phyloP scores from a whole-genome alignment of 1,140 invertebrate species.

The Drosophila arizonae region DNA sequence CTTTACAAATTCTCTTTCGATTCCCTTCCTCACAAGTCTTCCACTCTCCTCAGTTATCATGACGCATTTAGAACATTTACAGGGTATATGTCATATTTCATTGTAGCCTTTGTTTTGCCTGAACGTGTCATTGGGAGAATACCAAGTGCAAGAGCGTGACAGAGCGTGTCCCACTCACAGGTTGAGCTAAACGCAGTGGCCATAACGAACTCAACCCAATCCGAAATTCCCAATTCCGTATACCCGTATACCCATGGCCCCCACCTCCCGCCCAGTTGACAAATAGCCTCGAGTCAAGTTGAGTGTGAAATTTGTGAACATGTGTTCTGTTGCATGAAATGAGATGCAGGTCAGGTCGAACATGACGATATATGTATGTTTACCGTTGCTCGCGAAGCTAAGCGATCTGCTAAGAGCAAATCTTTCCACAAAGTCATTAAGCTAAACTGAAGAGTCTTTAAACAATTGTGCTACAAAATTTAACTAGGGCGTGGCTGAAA shows the following conservation, averaged over 20 bases:
- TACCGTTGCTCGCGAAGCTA: slow-evolving; percentile 19
- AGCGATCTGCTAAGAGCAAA: not conserved
- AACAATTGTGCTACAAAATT: no score
- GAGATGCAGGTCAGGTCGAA: slow-evolving; percentile 62
- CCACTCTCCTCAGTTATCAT: not conserved
- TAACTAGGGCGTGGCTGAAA: not conserved
- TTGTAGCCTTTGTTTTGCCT: slow-evolving; percentile 9
- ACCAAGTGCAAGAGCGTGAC: slow-evolving; percentile 50
- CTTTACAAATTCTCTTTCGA: no score
- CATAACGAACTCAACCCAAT: slow-evolving; percentile 32
- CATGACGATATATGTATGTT: slow-evolving; percentile 14
- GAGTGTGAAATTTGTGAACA: slow-evolving; percentile 26
- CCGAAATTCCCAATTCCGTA: not conserved
- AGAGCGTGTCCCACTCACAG: slow-evolving; percentile 4
- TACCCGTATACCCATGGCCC: not conserved
- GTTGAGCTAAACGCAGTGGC: slow-evolving; percentile 19
- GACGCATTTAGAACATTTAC: not conserved
- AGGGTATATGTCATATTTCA: not conserved
- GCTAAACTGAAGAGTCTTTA: no score
- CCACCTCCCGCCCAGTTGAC: slow-evolving; percentile 18
- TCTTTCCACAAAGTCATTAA: not conserved
- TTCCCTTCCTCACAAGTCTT: no score
- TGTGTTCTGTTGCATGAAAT: slow-evolving; percentile 54
- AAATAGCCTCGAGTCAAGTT: slow-evolving; percentile 27
- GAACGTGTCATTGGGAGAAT: slow-evolving; percentile 32